A percentile compares a stretch with the other conserved stretches of the same genome.
phyloP scores from a whole-genome alignment of 2,797 vertebrate genomes.

The Acipenser oxyrinchus region DNA sequence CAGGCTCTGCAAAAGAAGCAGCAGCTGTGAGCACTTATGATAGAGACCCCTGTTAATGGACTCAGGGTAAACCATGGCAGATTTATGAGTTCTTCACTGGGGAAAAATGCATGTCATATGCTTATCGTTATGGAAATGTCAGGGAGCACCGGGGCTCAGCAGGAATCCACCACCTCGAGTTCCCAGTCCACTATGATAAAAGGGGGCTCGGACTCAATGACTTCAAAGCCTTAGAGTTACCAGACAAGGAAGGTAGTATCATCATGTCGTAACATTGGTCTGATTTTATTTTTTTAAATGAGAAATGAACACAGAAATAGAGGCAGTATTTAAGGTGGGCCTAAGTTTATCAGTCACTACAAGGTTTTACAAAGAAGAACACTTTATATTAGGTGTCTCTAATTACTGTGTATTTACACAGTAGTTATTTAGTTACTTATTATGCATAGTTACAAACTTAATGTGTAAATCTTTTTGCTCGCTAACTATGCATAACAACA shows the following conservation, averaged over 20 bases:
- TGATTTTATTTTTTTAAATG: too few species aligned
- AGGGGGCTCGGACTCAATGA: slow-evolving; percentile 1
- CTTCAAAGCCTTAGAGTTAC: slow-evolving; percentile 12
- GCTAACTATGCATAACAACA: too few species aligned
- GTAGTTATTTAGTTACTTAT: too few species aligned
- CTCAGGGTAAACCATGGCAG: slow-evolving; percentile 41
- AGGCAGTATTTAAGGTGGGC: too few species aligned
- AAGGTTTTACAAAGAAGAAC: too few species aligned
- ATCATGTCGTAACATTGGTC: too few species aligned
- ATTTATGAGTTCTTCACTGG: slow-evolving; percentile 43
- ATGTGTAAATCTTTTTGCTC: too few species aligned
- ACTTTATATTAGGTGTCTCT: too few species aligned
- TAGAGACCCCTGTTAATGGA: slow-evolving; percentile 30
- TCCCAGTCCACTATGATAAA: not conserved
- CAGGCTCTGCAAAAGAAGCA: slow-evolving; percentile 11
- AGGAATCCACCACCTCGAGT: not conserved
- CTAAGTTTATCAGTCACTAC: too few species aligned
- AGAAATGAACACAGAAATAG: too few species aligned
- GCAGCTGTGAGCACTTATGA: slow-evolving; percentile 51
- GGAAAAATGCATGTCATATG: slow-evolving; percentile 44
- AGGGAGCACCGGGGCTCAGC: slow-evolving; percentile 30
- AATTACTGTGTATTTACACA: too few species aligned
- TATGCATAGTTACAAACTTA: too few species aligned
- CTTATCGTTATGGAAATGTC: slow-evolving; percentile 39
- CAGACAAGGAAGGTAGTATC: not conserved